phyloP scores from a whole-genome alignment of 2,113 vertebrate species.

The Hyperoodon ampullatus region DNA sequence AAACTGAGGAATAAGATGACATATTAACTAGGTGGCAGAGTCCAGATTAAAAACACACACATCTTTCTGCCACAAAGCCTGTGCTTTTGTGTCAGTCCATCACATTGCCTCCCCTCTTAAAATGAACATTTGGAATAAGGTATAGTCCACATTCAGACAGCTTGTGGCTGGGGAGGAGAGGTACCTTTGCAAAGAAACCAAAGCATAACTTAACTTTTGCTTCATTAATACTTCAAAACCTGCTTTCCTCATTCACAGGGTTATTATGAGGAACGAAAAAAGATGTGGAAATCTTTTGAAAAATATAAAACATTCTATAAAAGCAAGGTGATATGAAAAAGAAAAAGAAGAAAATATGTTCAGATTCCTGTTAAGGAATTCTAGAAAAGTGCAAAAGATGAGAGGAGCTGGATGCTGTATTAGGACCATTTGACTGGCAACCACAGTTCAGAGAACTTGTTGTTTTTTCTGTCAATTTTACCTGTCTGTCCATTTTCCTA shows the following conservation, averaged over 20 bases:
- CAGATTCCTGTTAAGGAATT: neutral
- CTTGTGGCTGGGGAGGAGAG: neutral
- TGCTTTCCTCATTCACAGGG: neutral
- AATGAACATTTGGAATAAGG: neutral
- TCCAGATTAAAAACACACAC: neutral
- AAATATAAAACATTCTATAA: conserved; percentile 15
- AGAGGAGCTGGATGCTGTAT: neutral
- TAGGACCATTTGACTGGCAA: neutral
- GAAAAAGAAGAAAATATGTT: neutral
- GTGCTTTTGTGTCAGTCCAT: neutral
- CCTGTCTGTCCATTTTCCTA: neutral
- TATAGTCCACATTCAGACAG: neutral
- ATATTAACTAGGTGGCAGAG: neutral
- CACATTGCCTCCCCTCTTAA: neutral
- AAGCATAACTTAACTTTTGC: conserved; percentile 12
- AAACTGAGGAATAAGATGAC: neutral
- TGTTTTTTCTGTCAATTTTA: neutral
- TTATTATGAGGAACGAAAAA: neutral
- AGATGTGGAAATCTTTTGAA: conserved; percentile 21
- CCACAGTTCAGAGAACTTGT: neutral
- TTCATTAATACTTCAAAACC: neutral
- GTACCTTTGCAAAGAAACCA: neutral
- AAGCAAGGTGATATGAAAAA: neutral
- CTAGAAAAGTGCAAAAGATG: neutral
- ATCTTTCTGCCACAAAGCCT: neutral